Conservation (phyloP, 2,113 vertebrate species). For the Hoplias malabaricus region DNA sequence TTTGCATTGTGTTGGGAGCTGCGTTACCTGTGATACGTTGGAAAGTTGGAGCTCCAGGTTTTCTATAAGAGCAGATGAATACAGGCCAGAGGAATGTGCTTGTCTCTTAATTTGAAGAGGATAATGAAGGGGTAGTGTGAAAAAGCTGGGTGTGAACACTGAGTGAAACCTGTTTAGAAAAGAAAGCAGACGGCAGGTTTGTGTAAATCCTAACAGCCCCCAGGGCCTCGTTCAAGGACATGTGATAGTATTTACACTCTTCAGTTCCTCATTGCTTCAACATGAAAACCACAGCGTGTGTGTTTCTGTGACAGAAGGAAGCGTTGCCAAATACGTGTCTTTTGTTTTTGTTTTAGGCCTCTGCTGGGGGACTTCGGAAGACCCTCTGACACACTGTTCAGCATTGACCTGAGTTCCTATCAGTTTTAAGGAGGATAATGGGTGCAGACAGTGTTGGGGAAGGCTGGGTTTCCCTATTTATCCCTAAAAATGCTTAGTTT, state of each 20-base stretch:
- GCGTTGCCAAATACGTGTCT: neutral
- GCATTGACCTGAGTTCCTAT: neutral
- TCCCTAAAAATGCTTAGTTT: too few relatives aligned
- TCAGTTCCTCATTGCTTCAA: neutral
- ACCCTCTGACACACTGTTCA: neutral
- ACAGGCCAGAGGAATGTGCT: neutral
- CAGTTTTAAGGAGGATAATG: neutral
- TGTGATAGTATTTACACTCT: neutral
- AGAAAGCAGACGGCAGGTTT: neutral
- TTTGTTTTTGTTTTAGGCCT: neutral
- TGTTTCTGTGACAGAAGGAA: neutral
- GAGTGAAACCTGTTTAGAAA: neutral
- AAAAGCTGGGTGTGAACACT: neutral
- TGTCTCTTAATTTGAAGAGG: neutral
- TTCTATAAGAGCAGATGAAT: conserved; percentile 2
- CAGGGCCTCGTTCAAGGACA: neutral
- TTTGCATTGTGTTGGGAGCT: too few relatives aligned
- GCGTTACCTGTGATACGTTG: neutral
- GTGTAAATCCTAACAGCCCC: neutral
- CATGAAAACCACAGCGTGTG: neutral
- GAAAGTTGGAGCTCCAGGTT: too few relatives aligned
- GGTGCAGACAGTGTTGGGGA: too few relatives aligned
- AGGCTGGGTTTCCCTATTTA: too few relatives aligned
- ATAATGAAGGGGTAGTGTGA: neutral
- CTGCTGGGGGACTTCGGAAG: neutral